Evolutionary conservation across 1,140 invertebrate genomes (phyloP).

Genomic region (Pseudomyrmex concolor): DNA sequence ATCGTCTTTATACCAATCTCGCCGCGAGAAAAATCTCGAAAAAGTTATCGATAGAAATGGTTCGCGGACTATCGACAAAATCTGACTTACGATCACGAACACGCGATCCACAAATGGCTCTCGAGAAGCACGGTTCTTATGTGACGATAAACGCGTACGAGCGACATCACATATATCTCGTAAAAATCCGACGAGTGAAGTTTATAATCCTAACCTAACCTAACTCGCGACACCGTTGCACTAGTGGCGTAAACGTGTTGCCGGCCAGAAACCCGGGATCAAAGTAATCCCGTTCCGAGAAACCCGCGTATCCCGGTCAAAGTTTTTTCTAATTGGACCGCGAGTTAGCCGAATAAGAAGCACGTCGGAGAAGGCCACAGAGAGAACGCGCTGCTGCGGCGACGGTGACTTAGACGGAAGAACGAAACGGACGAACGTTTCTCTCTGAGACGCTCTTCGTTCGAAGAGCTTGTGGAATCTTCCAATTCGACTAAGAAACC

Average conservation of each 20-base stretch:
- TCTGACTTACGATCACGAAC: neutral
- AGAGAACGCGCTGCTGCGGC: neutral
- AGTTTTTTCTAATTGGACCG: conserved; percentile 74
- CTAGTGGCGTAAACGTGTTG: conserved; percentile 20
- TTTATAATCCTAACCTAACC: conserved; percentile 70
- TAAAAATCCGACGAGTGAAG: conserved; percentile 27
- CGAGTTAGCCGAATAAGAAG: conserved; percentile 31
- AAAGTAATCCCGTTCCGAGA: conserved; percentile 59
- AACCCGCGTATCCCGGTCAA: conserved; percentile 31
- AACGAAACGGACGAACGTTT: conserved; percentile 30
- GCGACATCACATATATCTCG: conserved; percentile 23
- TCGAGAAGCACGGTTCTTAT: conserved; percentile 15
- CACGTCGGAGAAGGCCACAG: neutral
- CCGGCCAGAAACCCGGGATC: conserved; percentile 46
- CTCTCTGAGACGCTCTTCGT: conserved; percentile 50
- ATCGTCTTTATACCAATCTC: neutral
- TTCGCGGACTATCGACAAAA: neutral
- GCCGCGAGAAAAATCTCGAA: too few species aligned
- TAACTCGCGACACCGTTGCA: neutral
- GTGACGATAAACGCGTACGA: neutral
- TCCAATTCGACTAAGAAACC: conserved; percentile 79
- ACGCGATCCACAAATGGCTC: neutral
- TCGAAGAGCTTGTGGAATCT: conserved; percentile 70
- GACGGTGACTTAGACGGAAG: conserved; percentile 18
- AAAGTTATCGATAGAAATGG: neutral